Conservation (phyloP, 2,797 vertebrate genomes). For the Menidia menidia region DNA sequence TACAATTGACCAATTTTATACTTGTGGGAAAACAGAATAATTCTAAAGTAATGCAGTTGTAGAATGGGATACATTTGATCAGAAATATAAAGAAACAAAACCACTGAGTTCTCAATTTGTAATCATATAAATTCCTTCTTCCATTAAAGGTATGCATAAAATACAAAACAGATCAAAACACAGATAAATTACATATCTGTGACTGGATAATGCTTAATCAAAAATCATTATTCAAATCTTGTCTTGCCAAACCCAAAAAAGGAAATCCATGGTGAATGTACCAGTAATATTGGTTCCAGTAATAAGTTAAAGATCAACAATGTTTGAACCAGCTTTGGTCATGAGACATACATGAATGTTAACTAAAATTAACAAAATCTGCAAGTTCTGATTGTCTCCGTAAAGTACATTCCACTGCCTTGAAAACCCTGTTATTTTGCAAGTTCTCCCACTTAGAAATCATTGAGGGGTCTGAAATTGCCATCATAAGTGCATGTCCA, state of each 20-base stretch:
- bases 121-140: not conserved
- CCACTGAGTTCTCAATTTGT: too few species aligned
- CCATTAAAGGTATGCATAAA: not conserved
- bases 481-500: too few species aligned
- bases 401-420: not conserved
- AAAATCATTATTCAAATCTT: not conserved
- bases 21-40: not conserved
- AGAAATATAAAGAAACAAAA: conserved; percentile 1
- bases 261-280: conserved; percentile 5
- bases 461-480: too few species aligned
- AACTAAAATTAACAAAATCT: conserved; percentile 1
- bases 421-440: not conserved
- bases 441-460: too few species aligned
- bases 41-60: conserved; percentile 2
- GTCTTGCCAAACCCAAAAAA: not conserved
- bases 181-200: not conserved
- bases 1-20: not conserved
- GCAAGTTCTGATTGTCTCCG: not conserved
- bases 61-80: conserved; percentile 7
- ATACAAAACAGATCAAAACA: not conserved
- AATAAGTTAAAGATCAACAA: conserved; percentile 1
- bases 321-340: not conserved
- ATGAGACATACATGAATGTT: conserved; percentile 1
- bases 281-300: conserved; percentile 1
- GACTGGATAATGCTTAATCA: not conserved